Base-by-base conservation (phyloP, 1,140 invertebrate species). In the Magallana ariakensis region DNA sequence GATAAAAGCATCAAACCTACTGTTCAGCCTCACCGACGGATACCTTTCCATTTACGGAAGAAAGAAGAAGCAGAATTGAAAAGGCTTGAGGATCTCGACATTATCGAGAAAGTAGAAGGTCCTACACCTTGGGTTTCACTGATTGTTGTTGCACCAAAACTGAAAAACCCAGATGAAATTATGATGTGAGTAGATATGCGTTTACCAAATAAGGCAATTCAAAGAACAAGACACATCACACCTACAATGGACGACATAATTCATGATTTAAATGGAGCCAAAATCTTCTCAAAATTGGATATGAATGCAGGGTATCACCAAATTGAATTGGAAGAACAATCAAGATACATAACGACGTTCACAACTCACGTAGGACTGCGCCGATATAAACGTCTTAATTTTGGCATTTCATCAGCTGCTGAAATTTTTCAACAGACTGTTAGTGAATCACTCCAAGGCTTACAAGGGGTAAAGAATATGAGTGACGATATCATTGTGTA, bases 41-140 rank as follows among this genome's bases (percentile, higher is more conserved):
- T 89, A 19, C 87, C 89, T 46, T 89, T 89, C 57, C 89, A 89
- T 70, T 15, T 88, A 10, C 53, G 85, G 10, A 87, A 87, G 81
- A 56, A 88, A 13, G 81, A 88, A 16, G 85, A 88, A 86, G 57
- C 22, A 11, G 85, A 90, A 62, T 13, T 90, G 15, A 58, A 87
- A 66, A 15, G 82, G 16, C 60, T 89, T 1, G 62, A 89, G 85
- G 19, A 84, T 22, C n/a, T 85, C 0, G 87, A 90, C 26, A 90
- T 91, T 15, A 89, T 93, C n/a, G 91, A 93, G 58, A 89, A 85
- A 33, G 88, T 91, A 9, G 83, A 83, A 15, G 92, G 92, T 0
- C 92, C 90, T 16, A 91, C 90, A 53, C 90, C 91, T 8, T 92
- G 90, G 92, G 89, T 92, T 13, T 89, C 87, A 4, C 88, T 89